A percentile compares a stretch with the other conserved stretches of the same genome.
phyloP scores from a whole-genome alignment of 2,888 invertebrate genomes.

The Eristalis arbustorum region DNA sequence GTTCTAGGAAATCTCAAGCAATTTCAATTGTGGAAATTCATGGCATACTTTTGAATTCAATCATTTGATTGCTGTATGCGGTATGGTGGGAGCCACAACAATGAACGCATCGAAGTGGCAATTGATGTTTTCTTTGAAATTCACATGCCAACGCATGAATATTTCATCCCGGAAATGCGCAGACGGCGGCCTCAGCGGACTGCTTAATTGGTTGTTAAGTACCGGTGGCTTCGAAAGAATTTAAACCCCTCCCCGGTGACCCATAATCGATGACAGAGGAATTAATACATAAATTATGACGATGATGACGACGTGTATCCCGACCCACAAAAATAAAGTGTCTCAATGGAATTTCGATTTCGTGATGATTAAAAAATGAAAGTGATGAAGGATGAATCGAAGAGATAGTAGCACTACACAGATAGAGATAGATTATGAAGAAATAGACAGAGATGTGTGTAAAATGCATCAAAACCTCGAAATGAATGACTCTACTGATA shows the following conservation, averaged over 20 bases:
- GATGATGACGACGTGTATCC: constrained; percentile 72
- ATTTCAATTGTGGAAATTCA: too few relatives aligned
- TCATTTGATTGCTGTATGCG: neutral
- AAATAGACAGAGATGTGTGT: neutral
- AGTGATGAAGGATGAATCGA: neutral
- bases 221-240: neutral
- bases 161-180: neutral
- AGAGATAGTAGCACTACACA: constrained; percentile 11
- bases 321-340: constrained; percentile 68
- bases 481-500: neutral
- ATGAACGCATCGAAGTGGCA: neutral
- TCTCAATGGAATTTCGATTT: constrained; percentile 32
- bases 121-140: neutral
- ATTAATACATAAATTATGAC: constrained; percentile 53
- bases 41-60: neutral
- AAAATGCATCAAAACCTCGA: neutral
- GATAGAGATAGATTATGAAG: constrained; percentile 23
- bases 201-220: constrained; percentile 32
- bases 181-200: neutral
- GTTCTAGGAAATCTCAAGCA: too few relatives aligned
- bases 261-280: neutral
- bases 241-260: neutral
- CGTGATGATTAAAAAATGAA: constrained; percentile 40
- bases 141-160: neutral
- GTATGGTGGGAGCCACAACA: too few relatives aligned